These are phyloP conservation scores for Metellina segmentata DNA, from an alignment of 2,888 invertebrate species.

Conservation along the genomic window DNA sequence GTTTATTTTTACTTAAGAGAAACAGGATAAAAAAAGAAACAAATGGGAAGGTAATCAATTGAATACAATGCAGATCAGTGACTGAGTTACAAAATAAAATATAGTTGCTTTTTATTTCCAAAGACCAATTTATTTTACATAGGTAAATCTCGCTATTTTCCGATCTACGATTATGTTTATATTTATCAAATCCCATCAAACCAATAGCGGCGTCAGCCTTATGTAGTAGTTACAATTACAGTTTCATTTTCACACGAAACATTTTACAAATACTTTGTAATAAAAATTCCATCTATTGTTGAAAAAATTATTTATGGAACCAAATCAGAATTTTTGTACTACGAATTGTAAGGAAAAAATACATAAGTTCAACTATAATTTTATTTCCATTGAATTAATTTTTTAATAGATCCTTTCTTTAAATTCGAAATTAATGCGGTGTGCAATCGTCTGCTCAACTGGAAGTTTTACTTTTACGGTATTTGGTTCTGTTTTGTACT, in stretches of 20 bases:
- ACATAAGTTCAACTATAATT: no score
- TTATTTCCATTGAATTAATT: no score
- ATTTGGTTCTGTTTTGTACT: conserved; percentile 14
- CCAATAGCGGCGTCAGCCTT: conserved; percentile 61
- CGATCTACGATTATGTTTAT: conserved; percentile 11
- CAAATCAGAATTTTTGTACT: no score
- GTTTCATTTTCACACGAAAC: background rate
- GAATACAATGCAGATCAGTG: no score
- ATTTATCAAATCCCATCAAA: conserved; percentile 4
- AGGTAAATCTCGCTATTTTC: no score
- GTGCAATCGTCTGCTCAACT: conserved; percentile 28
- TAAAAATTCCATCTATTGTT: background rate
- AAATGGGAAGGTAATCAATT: no score
- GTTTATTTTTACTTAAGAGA: background rate
- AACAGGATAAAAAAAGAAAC: no score
- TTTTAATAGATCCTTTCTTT: no score
- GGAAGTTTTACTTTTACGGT: background rate
- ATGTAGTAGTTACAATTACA: background rate
- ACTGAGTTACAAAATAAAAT: no score
- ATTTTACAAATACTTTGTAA: background rate
- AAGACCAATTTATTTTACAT: no score
- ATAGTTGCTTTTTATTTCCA: no score
- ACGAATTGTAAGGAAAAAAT: no score
- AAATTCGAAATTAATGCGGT: background rate
- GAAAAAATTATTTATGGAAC: background rate